These are phyloP conservation scores for Catharus minimus DNA, from an alignment of 2,113 vertebrate genomes.

Conservation along the genomic window DNA sequence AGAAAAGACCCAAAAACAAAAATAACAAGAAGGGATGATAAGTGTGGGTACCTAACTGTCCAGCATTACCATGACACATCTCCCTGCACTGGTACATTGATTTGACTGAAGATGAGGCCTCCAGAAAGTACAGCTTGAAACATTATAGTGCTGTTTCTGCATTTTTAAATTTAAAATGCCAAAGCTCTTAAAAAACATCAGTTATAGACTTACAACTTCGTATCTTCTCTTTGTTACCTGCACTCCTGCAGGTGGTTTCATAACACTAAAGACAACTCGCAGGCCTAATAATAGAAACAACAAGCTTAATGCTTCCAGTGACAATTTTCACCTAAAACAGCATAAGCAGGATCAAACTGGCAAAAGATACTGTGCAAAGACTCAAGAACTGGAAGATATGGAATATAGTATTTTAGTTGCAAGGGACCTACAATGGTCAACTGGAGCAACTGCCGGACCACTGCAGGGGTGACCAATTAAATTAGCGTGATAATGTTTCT, in stretches of 20 bases:
- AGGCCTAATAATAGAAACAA: neutral
- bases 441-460: neutral
- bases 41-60: neutral
- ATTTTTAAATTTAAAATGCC: neutral
- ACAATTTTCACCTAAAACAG: neutral
- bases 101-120: neutral
- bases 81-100: neutral
- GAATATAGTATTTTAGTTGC: neutral
- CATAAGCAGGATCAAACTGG: neutral
- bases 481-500: fast-evolving
- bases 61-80: neutral
- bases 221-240: neutral
- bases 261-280: neutral
- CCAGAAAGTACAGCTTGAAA: neutral
- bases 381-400: fast-evolving
- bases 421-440: fast-evolving
- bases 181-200: neutral
- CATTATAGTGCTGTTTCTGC: neutral
- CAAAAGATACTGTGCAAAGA: neutral
- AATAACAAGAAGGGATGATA: neutral
- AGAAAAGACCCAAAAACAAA: neutral
- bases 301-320: neutral
- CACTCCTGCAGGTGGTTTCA: neutral
- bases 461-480: neutral
- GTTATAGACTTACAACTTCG: neutral